Evolutionary conservation across 2,113 vertebrate species (phyloP).

Genomic region (Pardalotus punctatus): DNA sequence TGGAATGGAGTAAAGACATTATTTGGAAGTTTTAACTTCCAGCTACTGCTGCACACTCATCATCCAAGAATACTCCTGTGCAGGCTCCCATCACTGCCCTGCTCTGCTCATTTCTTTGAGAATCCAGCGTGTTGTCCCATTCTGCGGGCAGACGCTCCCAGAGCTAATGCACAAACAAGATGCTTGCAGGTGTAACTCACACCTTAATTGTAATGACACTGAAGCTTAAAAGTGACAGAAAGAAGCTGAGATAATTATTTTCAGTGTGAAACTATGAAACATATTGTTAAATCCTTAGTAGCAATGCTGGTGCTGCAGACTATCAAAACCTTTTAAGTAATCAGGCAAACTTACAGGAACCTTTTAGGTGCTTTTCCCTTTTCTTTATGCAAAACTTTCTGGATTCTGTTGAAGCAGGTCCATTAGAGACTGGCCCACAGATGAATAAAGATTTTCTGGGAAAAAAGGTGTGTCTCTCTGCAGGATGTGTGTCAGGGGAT

Average conservation of each 20-base stretch:
- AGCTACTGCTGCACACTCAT: neutral
- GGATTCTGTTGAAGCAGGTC: neutral
- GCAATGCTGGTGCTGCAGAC: neutral
- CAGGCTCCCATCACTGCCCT: neutral
- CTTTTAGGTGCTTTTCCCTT: neutral
- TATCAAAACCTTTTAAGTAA: neutral
- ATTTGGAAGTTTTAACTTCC: neutral
- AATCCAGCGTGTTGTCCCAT: neutral
- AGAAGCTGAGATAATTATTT: slow-evolving; percentile 17
- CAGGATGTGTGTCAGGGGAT: neutral
- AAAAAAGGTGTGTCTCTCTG: neutral
- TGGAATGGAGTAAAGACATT: neutral
- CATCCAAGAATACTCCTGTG: neutral
- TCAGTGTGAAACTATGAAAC: neutral
- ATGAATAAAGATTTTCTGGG: neutral
- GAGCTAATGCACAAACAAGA: neutral
- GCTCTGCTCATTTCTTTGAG: neutral
- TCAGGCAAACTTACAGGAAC: neutral
- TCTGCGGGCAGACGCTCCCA: neutral
- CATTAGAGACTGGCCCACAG: neutral
- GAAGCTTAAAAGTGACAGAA: neutral
- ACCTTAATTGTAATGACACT: neutral
- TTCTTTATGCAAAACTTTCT: neutral
- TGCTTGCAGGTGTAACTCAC: neutral
- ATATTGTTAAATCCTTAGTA: neutral